phyloP scores from a whole-genome alignment of 2,113 vertebrate genomes.

The Eclectus roratus region DNA sequence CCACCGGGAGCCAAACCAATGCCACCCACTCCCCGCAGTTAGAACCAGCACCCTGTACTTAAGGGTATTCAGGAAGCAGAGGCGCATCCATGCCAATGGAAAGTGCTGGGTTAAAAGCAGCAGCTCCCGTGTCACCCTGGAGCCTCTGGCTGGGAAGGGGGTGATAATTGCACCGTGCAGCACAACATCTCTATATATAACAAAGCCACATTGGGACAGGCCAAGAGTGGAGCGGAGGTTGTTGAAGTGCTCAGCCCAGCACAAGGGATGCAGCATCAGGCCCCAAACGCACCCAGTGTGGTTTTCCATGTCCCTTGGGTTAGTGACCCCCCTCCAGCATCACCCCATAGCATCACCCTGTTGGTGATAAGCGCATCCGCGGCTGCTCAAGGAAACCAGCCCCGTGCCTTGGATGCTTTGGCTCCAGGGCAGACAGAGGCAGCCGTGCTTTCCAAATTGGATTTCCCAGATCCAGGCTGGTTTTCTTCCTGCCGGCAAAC shows the following conservation, averaged over 20 bases:
- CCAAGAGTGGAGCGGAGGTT: fast-evolving
- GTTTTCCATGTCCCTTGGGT: neutral
- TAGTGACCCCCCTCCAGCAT: neutral
- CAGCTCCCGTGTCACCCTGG: neutral
- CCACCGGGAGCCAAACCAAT: neutral
- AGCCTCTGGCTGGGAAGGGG: neutral
- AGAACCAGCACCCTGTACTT: neutral
- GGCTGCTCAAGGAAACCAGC: neutral
- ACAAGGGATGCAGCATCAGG: neutral
- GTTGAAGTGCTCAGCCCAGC: neutral
- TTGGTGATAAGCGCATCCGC: fast-evolving
- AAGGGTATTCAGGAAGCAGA: neutral
- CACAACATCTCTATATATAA: neutral
- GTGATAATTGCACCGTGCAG: neutral
- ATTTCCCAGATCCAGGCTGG: neutral
- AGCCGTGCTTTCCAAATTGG: neutral
- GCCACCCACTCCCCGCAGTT: neutral
- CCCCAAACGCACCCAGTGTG: neutral
- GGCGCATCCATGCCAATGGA: neutral
- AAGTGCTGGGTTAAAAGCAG: neutral
- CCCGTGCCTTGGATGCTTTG: fast-evolving
- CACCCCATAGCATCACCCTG: too few species aligned
- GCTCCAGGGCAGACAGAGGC: neutral
- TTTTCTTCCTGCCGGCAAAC: neutral
- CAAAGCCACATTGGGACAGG: fast-evolving